A percentile compares a stretch with the other conserved stretches of the same genome.
Conservation (phyloP, 2,888 invertebrate species). For the Sinotaia quadrata region DNA sequence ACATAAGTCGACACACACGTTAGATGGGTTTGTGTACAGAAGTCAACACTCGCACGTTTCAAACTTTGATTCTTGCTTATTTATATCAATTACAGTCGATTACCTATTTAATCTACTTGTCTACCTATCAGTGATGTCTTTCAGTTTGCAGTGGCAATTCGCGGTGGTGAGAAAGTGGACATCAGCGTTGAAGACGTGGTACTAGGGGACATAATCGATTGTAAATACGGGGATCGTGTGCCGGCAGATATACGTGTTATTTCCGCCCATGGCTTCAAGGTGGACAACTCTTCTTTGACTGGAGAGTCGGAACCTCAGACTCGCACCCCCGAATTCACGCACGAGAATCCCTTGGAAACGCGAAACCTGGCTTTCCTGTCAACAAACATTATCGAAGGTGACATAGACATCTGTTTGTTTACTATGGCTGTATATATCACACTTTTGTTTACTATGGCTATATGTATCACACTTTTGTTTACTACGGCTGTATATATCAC, state of each 20-base stretch:
- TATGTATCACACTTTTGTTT: not conserved
- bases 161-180: constrained; percentile 76
- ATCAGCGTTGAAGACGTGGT: constrained; percentile 83
- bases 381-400: constrained; percentile 84
- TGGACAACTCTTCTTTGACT: constrained; percentile 81
- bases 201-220: constrained; percentile 97
- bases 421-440: not conserved
- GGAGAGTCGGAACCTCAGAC: constrained; percentile 84
- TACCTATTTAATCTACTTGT: no score
- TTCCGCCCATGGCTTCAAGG: constrained; percentile 74
- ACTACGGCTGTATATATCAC: no score
- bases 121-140: constrained; percentile 15
- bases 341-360: constrained; percentile 83
- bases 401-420: constrained; percentile 7
- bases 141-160: constrained; percentile 76
- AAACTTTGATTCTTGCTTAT: no score
- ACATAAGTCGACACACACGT: no score
- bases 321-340: constrained; percentile 78
- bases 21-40: no score
- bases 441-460: not conserved
- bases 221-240: constrained; percentile 98
- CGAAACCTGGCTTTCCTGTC: constrained; percentile 86
- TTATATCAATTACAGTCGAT: no score
- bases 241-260: constrained; percentile 98
- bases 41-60: no score